Evolutionary conservation across 2,113 vertebrate genomes (phyloP), one percentile per base, ranked within the genome.

Genomic region (Melanotaenia duboulayi): DNA sequence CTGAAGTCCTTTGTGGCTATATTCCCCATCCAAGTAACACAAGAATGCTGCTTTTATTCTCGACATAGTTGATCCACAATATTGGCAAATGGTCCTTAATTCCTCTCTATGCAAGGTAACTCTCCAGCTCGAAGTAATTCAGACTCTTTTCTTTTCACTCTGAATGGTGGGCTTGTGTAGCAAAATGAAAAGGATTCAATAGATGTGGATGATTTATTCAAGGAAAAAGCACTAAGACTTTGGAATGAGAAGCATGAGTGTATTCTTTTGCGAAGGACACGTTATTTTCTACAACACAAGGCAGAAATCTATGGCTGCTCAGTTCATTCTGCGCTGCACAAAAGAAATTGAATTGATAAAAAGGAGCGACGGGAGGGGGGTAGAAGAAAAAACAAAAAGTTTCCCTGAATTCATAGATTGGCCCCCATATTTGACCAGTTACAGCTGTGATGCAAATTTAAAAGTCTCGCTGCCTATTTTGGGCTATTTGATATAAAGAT

Each of bases 11-110:
- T 94, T 94, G 93, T 94, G 92, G 81, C 80, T 83, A 82, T 92
- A 92, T 94, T 94, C 93, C 93, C 91, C 73, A 78, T 91, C 91
- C 90, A 93, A 92, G 93, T 94, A 94, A 92, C 91, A 87, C 87
- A 93, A 94, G 91, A 94, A 94, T 92, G 87, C 80, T 54, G 84
- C 92, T 90, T 93, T 94, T 94, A 85, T 94, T 89, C 84, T 71
- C 77, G 7, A 75, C 83, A 90, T 89, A 94, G 92, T 92, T 93
- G 91, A 94, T 92, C 93, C 93, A 92, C 92, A 94, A 93, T 94
- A 93, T 94, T 94, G 93, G 92, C 93, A 92, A 94, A 94, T 94
- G 92, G 91, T 93, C 90, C 90, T 89, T 94, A 94, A 94, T 94
- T 93, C 91, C 77, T 85, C 85, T 92, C 92, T 85, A 85, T 93